Base-by-base conservation (phyloP, 1,140 invertebrate species). In the Stenopsyche tienmushanensis region DNA sequence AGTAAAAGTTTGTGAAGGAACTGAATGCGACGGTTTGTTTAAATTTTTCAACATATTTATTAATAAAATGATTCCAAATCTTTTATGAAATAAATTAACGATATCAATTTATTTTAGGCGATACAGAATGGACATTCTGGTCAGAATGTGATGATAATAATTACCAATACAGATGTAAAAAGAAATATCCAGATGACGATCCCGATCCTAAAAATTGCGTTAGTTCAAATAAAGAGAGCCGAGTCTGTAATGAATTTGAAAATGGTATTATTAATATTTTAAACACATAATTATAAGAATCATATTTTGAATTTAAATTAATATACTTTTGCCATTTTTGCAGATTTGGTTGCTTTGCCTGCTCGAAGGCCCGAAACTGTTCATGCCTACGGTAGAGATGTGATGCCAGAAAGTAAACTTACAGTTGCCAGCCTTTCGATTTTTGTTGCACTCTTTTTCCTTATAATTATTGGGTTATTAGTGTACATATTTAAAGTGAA, bases 91-190 rank as follows among this genome's bases (percentile, higher is more conserved):
- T 39, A 57, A 23, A 8, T 39, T n/a, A n/a, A n/a, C n/a, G n/a
- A n/a, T n/a, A n/a, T n/a, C n/a, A n/a, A n/a, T 23, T 57, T 25
- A 1, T 53, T 53, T 41, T 26, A 41, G 39, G 3, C 20, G 24
- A 10, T 42, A 20, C 29, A 41, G 74, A 78, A 0, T 92, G 90
- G 90, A 84, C 85, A 1, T 77, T 77, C 24, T 93, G 90, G 91
- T 86, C 87, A 0, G 67, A 76, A 5, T 92, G 90, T 72, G 84
- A 86, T 24, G 76, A 77, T 8, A 82, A 85, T 54, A 84, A 84
- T 63, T 82, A 88, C 23, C 88, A 90, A 60, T 78, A 87, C 9
- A 76, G 89, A 1, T 84, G 85, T 58, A 78, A 87, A 74, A 84
- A 83, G 13, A 83, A 88, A 10, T 80, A 85, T 62, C 91, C 89